Evolutionary conservation across 2,113 vertebrate genomes (phyloP).

Genomic region (Hemicordylus capensis): DNA sequence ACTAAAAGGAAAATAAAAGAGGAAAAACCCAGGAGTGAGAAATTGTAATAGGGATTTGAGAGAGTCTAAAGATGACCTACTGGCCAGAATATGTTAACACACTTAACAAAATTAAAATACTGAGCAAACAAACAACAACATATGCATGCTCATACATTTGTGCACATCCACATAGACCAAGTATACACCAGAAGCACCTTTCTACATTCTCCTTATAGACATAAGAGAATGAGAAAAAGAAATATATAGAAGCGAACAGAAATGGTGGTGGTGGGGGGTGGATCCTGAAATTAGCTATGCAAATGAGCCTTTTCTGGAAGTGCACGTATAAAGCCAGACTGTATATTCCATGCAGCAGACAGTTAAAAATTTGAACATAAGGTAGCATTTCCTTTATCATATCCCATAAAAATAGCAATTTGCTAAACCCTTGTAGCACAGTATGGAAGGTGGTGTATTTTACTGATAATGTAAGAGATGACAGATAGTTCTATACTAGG

Average conservation of each 20-base stretch:
- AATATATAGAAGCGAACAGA: not conserved
- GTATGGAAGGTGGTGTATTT: conserved; percentile 92
- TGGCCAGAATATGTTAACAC: conserved; percentile 2
- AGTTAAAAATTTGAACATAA: conserved; percentile 94
- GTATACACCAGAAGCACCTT: not conserved
- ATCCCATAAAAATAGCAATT: conserved; percentile 97
- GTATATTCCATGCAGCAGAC: conserved; percentile 77
- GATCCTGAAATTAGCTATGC: conserved; percentile 37
- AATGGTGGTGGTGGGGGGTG: no score
- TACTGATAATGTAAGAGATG: conserved; percentile 93
- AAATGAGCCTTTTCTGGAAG: conserved; percentile 43
- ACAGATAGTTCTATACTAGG: conserved; percentile 91
- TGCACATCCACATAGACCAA: not conserved
- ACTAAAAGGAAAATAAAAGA: conserved; percentile 26
- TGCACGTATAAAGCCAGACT: conserved; percentile 38
- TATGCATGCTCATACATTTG: not conserved
- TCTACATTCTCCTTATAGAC: not conserved
- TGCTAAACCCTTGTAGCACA: conserved; percentile 93
- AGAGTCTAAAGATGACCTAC: not conserved
- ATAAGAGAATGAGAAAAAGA: not conserved
- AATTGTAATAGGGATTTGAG: conserved; percentile 28
- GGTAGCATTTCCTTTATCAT: conserved; percentile 96
- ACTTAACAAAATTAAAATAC: not conserved
- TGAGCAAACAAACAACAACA: accelerated
- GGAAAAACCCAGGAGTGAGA: conserved; percentile 40